Base-by-base conservation (phyloP, 1,140 invertebrate species). In the Micrasema longulum region DNA sequence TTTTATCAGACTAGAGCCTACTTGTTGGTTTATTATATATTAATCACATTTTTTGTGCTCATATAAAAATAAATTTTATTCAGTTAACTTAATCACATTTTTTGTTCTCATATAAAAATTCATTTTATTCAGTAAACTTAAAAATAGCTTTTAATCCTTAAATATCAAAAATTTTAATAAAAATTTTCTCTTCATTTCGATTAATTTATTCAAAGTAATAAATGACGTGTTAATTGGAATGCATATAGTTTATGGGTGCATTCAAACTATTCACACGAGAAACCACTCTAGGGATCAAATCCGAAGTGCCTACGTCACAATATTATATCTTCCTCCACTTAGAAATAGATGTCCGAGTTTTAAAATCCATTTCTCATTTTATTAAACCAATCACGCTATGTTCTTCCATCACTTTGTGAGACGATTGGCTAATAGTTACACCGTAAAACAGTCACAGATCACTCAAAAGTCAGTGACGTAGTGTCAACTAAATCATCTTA, bases 301-400 rank as follows among this genome's bases (percentile, higher is more conserved):
- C 36, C 55, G 31, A 60, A 60, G 55, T 60, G 55, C 55, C 16
- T 60, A 22, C 55, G 55, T 60, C 55, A 60, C 36, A 18, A 10
- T 35, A 16, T 60, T 60, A 31, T 31, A n/a, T n/a, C n/a, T n/a
- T 31, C 7, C 26, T 31, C 26, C 55, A 38, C 55, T 41, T 60
- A 35, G 55, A 35, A 60, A 60, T 41, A 60, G 9, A 60, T 7
- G 35, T 38, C 22, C 16, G 12, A 41, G 12, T 60, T 60, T 60
- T 41, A 35, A n/a, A 60, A 60, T 60, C 55, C 52, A 55, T 36
- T 18, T 60, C 10, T 18, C 14, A 38, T 38, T 60, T 60, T 60
- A 60, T 60, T 60, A 31, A 10, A 60, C 55, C 55, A 60, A 60
- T 60, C 55, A 23, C 35, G 55, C 35, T 20, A 18, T 35, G 36